These are phyloP conservation scores for Caranx ignobilis DNA, from an alignment of 2,113 vertebrate species.

Conservation along the genomic window DNA sequence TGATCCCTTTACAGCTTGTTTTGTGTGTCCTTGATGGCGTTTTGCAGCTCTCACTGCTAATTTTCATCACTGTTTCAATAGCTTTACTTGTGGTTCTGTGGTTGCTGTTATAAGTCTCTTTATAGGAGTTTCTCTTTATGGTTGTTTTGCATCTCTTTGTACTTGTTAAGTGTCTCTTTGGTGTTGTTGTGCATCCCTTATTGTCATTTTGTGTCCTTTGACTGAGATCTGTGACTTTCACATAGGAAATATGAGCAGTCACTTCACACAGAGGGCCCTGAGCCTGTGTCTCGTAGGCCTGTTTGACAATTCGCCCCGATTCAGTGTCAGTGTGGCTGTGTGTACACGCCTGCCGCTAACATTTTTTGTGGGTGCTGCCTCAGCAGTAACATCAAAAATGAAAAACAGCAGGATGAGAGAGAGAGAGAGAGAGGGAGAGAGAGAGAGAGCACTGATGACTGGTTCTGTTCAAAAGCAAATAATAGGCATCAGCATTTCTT, in stretches of 20 bases:
- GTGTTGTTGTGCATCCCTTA: background rate
- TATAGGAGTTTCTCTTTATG: background rate
- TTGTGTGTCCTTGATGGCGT: background rate
- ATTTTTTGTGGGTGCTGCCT: background rate
- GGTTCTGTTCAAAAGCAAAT: background rate
- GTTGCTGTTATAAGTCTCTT: no score
- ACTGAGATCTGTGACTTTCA: background rate
- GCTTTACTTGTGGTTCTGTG: no score
- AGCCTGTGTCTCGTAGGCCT: background rate
- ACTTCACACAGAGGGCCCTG: background rate
- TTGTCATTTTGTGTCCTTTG: background rate
- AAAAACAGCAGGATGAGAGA: slow-evolving; percentile 4
- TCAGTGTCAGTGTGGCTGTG: slow-evolving; percentile 4
- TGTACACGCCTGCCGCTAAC: background rate
- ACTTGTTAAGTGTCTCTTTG: background rate
- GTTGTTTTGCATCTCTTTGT: background rate
- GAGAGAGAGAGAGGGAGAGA: no score
- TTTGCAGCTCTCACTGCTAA: no score
- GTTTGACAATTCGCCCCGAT: background rate
- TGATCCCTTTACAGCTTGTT: no score
- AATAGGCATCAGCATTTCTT: background rate
- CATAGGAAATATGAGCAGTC: background rate
- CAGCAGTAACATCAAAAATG: slow-evolving; percentile 12
- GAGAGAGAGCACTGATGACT: background rate
- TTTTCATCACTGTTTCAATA: no score